These are phyloP conservation scores for Heliangelus exortis DNA, from an alignment of 2,797 vertebrate species.

Conservation along the genomic window DNA sequence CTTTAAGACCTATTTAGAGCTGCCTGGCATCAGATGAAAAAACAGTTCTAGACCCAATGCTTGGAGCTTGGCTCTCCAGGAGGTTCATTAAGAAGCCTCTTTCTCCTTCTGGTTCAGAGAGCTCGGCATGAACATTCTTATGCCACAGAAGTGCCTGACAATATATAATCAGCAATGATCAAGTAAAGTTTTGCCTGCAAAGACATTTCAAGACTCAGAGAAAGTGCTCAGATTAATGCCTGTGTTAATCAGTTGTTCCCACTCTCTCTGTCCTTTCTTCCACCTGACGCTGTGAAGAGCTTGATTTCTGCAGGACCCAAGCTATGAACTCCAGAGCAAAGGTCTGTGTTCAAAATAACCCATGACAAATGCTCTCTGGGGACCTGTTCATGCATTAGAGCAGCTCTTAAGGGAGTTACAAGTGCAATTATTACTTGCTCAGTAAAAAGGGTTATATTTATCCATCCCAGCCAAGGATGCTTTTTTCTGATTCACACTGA, in stretches of 20 bases:
- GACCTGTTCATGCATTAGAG: background rate
- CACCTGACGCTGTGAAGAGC: fast-evolving
- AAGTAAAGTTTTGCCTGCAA: background rate
- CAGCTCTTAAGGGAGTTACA: background rate
- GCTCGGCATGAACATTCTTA: background rate
- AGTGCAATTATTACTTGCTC: background rate
- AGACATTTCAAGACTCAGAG: background rate
- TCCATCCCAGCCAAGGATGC: background rate
- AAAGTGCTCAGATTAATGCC: background rate
- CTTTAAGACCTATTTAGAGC: conserved; percentile 46
- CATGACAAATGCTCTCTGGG: background rate
- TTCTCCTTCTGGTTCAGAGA: conserved; percentile 7
- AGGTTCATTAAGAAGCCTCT: conserved; percentile 31
- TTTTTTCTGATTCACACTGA: background rate
- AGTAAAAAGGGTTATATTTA: background rate
- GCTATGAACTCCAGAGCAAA: background rate
- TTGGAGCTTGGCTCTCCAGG: background rate
- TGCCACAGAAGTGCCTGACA: background rate
- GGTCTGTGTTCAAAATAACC: background rate
- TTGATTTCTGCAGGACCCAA: background rate
- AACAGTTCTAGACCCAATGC: background rate
- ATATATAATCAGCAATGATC: background rate
- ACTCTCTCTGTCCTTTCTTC: background rate
- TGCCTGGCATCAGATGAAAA: background rate
- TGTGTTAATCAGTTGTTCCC: fast-evolving